Percentiles rank a stretch among this genome's conserved stretches.
These are phyloP conservation scores for Agrochola macilenta DNA, from an alignment of 2,888 invertebrate genomes.

Conservation along the genomic window DNA sequence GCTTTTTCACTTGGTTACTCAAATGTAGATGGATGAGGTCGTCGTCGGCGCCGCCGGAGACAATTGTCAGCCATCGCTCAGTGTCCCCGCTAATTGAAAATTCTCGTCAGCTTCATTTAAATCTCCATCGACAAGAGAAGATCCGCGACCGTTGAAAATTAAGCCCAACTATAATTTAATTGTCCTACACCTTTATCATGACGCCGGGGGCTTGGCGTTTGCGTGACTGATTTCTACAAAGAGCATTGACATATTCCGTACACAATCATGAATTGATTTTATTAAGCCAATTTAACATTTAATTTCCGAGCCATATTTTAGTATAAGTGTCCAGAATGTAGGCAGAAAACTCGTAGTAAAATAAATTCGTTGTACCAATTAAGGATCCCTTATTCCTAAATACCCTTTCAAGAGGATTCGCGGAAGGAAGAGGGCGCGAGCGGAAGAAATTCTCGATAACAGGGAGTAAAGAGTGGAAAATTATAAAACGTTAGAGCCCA, in stretches of 20 bases:
- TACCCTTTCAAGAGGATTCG: slow-evolving; percentile 85
- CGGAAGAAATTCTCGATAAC: slow-evolving; percentile 88
- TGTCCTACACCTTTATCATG: slow-evolving; percentile 50
- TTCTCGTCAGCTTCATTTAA: slow-evolving; percentile 88
- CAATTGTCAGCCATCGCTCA: slow-evolving; percentile 89
- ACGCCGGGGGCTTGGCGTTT: slow-evolving; percentile 17
- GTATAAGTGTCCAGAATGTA: slow-evolving; percentile 65
- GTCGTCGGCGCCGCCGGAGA: slow-evolving; percentile 82
- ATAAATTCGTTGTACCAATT: slow-evolving; percentile 87
- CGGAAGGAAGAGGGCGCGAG: slow-evolving; percentile 86
- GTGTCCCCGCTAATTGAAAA: slow-evolving; percentile 89
- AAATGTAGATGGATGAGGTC: slow-evolving; percentile 89
- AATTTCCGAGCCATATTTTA: slow-evolving; percentile 37
- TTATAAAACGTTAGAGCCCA: slow-evolving; percentile 84
- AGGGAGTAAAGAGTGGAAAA: slow-evolving; percentile 85
- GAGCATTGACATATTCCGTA: slow-evolving; percentile 30
- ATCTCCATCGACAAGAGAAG: slow-evolving; percentile 85
- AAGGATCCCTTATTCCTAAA: slow-evolving; percentile 87
- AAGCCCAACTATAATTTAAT: slow-evolving; percentile 70
- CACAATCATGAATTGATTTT: slow-evolving; percentile 36
- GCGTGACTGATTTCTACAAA: slow-evolving; percentile 64
- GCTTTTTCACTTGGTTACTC: slow-evolving; percentile 89
- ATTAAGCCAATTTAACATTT: slow-evolving; percentile 26
- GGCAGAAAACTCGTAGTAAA: slow-evolving; percentile 78
- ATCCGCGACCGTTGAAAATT: slow-evolving; percentile 80